Percentiles rank a stretch among this genome's conserved stretches.
Conservation (phyloP, 2,797 vertebrate species). For the Capromys pilorides region DNA sequence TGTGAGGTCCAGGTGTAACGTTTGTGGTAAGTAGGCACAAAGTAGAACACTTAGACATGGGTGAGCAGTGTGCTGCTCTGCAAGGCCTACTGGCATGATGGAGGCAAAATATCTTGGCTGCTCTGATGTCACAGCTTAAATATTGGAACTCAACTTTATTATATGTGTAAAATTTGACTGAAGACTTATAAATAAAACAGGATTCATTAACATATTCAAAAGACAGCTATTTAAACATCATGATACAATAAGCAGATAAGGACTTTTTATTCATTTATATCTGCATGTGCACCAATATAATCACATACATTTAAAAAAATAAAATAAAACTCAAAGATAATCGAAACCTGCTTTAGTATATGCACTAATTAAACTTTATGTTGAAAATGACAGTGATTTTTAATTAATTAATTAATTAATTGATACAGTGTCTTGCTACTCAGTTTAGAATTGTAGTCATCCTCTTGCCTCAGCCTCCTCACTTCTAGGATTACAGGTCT, state of each 20-base stretch:
- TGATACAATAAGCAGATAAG: not conserved
- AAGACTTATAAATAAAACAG: not conserved
- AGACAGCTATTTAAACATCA: not conserved
- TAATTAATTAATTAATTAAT: too few species aligned
- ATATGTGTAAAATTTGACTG: not conserved
- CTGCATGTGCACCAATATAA: not conserved
- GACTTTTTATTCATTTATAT: not conserved
- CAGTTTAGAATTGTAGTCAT: too few species aligned
- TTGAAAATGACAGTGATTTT: not conserved
- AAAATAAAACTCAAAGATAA: not conserved
- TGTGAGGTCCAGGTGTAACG: not conserved
- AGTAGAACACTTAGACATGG: not conserved
- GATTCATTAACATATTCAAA: conserved; percentile 2
- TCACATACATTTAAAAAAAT: too few species aligned
- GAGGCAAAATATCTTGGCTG: not conserved
- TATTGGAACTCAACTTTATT: not conserved
- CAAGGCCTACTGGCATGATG: not conserved
- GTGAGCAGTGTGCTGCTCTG: not conserved
- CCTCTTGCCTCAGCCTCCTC: too few species aligned
- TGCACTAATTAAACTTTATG: conserved; percentile 31
- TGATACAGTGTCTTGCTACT: too few species aligned
- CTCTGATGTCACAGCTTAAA: not conserved
- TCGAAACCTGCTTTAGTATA: not conserved
- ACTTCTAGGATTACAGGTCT: too few species aligned
- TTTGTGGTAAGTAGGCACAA: not conserved